Evolutionary conservation across 2,888 invertebrate species (phyloP).

Genomic region (Zonitis immaculata): DNA sequence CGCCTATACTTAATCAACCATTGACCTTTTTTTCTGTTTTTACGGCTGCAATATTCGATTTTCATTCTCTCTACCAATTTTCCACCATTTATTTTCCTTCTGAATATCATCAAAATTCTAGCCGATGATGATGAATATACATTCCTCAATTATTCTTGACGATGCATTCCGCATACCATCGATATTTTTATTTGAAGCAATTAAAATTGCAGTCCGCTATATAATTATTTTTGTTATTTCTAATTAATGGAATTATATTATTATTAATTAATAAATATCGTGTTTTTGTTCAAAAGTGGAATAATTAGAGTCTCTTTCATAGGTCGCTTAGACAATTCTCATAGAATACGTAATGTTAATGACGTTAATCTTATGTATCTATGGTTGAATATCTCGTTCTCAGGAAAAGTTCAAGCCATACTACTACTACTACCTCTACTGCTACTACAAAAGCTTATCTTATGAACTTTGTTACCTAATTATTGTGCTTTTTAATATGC

Average conservation of each 20-base stretch:
- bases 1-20: conserved; percentile 3
- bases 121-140: background rate
- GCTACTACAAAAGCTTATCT: conserved; percentile 33
- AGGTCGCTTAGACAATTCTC: conserved; percentile 29
- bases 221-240: too few species aligned
- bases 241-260: too few species aligned
- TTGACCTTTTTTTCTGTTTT: conserved; percentile 3
- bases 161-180: background rate
- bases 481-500: conserved; percentile 33
- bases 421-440: too few species aligned
- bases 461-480: conserved; percentile 32
- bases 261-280: too few species aligned
- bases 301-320: conserved; percentile 28
- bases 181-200: background rate
- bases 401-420: conserved; percentile 35
- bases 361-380: conserved; percentile 37
- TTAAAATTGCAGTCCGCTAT: background rate
- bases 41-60: background rate
- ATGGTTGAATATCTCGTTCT: conserved; percentile 33
- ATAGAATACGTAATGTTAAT: conserved; percentile 36
- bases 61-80: background rate
- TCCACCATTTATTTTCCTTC: background rate
- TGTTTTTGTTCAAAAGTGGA: too few species aligned
- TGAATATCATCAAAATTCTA: background rate
- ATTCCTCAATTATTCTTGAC: background rate